These are phyloP conservation scores for Coilia nasus DNA, from an alignment of 2,797 vertebrate species.

Conservation along the genomic window DNA sequence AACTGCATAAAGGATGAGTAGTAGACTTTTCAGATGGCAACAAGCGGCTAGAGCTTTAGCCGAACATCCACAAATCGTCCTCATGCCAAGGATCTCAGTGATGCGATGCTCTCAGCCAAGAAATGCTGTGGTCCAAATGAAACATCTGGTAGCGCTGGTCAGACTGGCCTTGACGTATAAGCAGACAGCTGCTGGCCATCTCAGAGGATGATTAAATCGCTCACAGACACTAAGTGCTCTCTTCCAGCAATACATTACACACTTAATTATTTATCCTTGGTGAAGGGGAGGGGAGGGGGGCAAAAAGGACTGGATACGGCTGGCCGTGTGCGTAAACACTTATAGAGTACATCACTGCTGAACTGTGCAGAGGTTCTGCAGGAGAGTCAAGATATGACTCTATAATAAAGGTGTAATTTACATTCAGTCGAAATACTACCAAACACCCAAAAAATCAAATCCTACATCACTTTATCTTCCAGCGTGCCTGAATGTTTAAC, in stretches of 20 bases:
- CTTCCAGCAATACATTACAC: constrained; percentile 53
- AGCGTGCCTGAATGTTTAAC: too few relatives aligned
- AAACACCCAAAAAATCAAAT: too few relatives aligned
- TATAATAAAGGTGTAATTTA: neutral
- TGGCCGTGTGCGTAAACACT: neutral
- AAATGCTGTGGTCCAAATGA: constrained; percentile 34
- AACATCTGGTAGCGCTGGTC: constrained; percentile 19
- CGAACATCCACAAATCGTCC: neutral
- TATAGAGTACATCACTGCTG: neutral
- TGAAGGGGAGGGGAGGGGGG: neutral
- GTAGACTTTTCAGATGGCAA: too few relatives aligned
- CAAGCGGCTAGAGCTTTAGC: neutral
- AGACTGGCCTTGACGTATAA: neutral
- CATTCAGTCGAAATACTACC: too few relatives aligned
- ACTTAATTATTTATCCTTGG: constrained; percentile 54
- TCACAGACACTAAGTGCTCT: constrained; percentile 57
- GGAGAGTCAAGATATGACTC: neutral
- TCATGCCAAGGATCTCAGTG: neutral
- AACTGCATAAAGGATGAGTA: neutral
- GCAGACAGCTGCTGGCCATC: constrained; percentile 22
- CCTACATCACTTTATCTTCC: too few relatives aligned
- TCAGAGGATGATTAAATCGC: constrained; percentile 58
- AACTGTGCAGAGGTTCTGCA: neutral
- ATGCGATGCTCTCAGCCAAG: constrained; percentile 38
- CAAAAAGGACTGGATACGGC: neutral